Percentiles rank a stretch among this genome's conserved stretches.
These are phyloP conservation scores for Asbolus verrucosus DNA, from an alignment of 1,140 invertebrate species.

Conservation along the genomic window DNA sequence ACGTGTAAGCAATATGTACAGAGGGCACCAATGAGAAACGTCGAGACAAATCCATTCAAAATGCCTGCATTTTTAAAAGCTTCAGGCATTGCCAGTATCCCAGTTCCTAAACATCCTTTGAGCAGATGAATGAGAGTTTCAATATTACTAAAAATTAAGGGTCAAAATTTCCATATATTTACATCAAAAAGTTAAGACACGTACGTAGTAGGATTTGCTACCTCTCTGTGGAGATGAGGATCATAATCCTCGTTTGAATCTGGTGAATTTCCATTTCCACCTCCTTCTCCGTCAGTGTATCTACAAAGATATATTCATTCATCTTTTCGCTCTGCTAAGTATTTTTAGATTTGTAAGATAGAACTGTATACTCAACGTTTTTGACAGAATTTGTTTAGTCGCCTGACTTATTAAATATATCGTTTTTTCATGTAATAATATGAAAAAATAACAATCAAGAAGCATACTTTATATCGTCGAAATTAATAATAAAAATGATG, in stretches of 20 bases:
- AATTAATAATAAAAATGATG: no score
- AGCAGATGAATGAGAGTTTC: constrained; percentile 76
- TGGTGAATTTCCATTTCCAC: constrained; percentile 39
- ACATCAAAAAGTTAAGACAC: constrained; percentile 38
- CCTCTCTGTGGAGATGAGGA: constrained; percentile 64
- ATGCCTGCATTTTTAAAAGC: constrained; percentile 80
- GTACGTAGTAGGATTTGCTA: constrained; percentile 65
- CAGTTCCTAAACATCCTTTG: constrained; percentile 80
- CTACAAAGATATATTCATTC: constrained; percentile 35
- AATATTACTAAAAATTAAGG: constrained; percentile 67
- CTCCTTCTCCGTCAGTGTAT: constrained; percentile 52
- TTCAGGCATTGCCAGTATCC: constrained; percentile 81
- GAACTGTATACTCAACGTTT: constrained; percentile 4
- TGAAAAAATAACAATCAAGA: no score
- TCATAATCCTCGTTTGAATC: constrained; percentile 62
- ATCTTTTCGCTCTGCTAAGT: constrained; percentile 16
- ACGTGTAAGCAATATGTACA: constrained; percentile 80
- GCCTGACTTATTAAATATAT: background rate
- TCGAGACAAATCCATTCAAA: constrained; percentile 71
- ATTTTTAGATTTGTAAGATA: constrained; percentile 16
- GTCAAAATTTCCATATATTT: background rate
- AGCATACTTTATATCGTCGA: no score
- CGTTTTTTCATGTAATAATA: no score
- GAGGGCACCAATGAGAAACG: constrained; percentile 73
- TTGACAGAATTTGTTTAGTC: constrained; percentile 32